Percentiles rank a stretch among this genome's conserved stretches.
Evolutionary conservation across 2,797 vertebrate species (phyloP).

Genomic region (Vipera ursinii): DNA sequence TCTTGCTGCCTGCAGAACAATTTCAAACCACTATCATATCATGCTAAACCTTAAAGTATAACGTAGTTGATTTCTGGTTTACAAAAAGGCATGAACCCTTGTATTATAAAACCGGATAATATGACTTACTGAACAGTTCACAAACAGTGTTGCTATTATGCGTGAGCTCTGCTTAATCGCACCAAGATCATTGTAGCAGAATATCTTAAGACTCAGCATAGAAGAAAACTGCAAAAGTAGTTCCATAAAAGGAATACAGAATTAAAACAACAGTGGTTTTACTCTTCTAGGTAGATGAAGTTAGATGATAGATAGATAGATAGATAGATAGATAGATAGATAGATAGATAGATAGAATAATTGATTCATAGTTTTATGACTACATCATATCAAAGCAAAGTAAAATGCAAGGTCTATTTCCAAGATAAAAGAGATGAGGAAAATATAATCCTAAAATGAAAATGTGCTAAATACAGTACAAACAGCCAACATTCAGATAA

Average conservation of each 20-base stretch:
- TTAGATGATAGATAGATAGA: too few species aligned
- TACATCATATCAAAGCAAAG: neutral
- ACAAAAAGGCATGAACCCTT: neutral
- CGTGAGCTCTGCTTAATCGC: neutral
- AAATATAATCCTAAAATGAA: too few species aligned
- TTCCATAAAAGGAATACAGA: neutral
- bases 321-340: neutral
- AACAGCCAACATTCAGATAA: too few species aligned
- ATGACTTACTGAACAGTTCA: neutral
- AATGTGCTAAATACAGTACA: too few species aligned
- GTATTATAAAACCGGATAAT: neutral
- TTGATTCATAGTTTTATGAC: neutral
- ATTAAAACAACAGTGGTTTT: neutral
- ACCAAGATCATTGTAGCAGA: neutral
- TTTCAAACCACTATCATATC: too few species aligned
- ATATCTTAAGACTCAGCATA: neutral
- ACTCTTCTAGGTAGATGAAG: neutral
- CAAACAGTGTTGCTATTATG: neutral
- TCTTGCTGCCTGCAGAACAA: too few species aligned
- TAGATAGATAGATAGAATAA: neutral
- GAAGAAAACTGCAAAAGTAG: neutral
- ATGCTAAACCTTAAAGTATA: neutral
- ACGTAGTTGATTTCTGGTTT: neutral
- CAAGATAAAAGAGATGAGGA: too few species aligned
- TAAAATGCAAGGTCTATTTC: neutral